Evolutionary conservation across 2,113 vertebrate species (phyloP), one percentile per base, ranked within the genome.

Genomic region (Burhinus bistriatus): DNA sequence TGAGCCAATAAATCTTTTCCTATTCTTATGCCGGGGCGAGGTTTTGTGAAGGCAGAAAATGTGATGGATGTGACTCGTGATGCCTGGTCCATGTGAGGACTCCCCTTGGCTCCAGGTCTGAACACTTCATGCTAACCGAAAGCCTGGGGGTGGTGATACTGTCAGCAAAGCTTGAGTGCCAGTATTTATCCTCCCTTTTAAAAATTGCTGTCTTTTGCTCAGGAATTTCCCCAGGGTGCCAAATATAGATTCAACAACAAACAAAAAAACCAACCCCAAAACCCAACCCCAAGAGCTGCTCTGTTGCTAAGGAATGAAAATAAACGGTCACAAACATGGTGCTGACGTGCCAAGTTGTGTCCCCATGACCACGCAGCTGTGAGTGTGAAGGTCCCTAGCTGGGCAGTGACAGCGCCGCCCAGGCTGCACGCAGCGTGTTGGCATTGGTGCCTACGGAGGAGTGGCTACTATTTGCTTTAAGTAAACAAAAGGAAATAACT

Each of bases 261-360:
- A 12, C 49, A 32, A 70, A 27, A 26, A 66, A 34, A 15, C 3
- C 9, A 12, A 26, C 12, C 44, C 32, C 15, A 49, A 81, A 69
- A 38, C 44, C 38, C 64, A 93, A 49, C 27, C 19, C 36, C 22
- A 45, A 65, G 91, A 92, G 58, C 54, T 80, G 32, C 64, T 85
- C 29, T 77, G 91, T 97, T 97, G 87, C 89, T 94, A 95, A 93
- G 89, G 84, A 91, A 51, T 92, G 64, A 90, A 91, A 95, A 93
- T 47, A 95, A 77, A 62, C 47, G 82, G 40, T 91, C 65, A 51
- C 42, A 93, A 92, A 87, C 65, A 68, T 0, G 0, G 52, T 61
- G 65, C 52, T 92, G 80, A 82, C 0, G 6, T 79, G 81, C 80
- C 65, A 65, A 32, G 61, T 4, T 1, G 73, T 51, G 68, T 87